A percentile compares a stretch with the other conserved stretches of the same genome.
These are phyloP conservation scores for Heliocidaris erythrogramma DNA, from an alignment of 35 echinoderm and acorn worm species.

Conservation along the genomic window DNA sequence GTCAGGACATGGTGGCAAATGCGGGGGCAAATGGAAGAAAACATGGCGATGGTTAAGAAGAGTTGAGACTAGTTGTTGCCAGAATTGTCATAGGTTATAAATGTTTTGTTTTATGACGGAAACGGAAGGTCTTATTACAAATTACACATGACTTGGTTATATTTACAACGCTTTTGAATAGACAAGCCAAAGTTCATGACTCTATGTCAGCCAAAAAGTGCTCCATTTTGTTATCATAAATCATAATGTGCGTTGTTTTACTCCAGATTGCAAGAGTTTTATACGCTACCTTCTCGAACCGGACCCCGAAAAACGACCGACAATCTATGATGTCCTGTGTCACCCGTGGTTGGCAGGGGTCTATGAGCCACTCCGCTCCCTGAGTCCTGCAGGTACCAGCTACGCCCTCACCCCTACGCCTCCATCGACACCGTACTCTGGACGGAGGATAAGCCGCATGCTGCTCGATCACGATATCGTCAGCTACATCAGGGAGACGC, in stretches of 20 bases:
- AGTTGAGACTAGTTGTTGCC: no score
- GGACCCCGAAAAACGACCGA: slow-evolving; percentile 67
- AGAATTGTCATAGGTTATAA: no score
- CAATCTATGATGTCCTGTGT: slow-evolving; percentile 57
- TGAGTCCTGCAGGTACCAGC: neutral
- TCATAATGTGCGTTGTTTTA: slow-evolving; percentile 12
- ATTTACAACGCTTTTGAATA: no score
- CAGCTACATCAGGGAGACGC: slow-evolving; percentile 66
- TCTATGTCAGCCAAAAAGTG: no score
- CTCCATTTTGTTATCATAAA: neutral
- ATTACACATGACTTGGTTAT: no score
- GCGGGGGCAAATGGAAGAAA: no score
- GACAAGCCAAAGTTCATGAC: no score
- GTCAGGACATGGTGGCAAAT: no score
- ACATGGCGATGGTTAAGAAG: no score
- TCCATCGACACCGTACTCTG: slow-evolving; percentile 26
- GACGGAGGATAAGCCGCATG: slow-evolving; percentile 65
- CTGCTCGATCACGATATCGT: slow-evolving; percentile 83
- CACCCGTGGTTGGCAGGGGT: slow-evolving; percentile 74
- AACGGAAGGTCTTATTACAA: no score
- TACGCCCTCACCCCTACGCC: slow-evolving; percentile 1
- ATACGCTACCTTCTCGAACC: slow-evolving; percentile 75
- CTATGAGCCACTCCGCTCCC: neutral
- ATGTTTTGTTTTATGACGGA: no score
- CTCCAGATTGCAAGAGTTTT: slow-evolving; percentile 84